Base-by-base conservation (phyloP, 1,140 invertebrate genomes). In the Hyles euphorbiae region DNA sequence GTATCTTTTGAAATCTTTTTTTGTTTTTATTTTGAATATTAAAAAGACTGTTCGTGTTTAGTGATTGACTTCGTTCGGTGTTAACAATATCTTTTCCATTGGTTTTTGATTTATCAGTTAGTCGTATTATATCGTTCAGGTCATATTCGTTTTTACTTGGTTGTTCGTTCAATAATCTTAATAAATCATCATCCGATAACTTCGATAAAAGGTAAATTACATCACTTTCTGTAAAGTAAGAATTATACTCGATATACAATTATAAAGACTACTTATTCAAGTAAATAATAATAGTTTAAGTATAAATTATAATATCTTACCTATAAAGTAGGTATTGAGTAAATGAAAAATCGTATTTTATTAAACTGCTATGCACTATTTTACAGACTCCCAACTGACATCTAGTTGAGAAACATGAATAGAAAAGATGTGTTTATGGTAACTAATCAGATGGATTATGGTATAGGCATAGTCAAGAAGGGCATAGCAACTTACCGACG, bases 171-270 rank as follows among this genome's bases (percentile, higher is more conserved):
- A 87, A 63, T 32, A 87, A 67, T 54, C 72, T 78, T 34, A 85
- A 61, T 46, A 87, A 61, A 50, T 85, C 79, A 44, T 77, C 66
- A 43, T 87, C 81, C 3, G 76, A 76, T 63, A 87, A 67, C 68
- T 85, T 84, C 9, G 84, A 84, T 52, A 87, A 62, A 46, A 87
- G 48, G 65, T 85, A 83, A 6, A 71, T 72, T 22, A 63, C 66
- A 49, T 87, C 78, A 49, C 73, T 70, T 56, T 72, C 81, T 84
- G 55, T 44, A 66, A 70, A 51, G 58, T 46, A 51, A 3, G 55
- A 34, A 40, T 53, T 9, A 47, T 48, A 47, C 36, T 33, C 46
- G 22, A 8, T 34, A 44, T 54, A 47, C 12, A 52, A 34, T 51
- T 10, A 22, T 40, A 5, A 40, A 40, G 36, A 40, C 8, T 40